Percentiles rank a stretch among this genome's conserved stretches.
Conservation (phyloP, 2,113 vertebrate species). For the Geococcyx californianus region DNA sequence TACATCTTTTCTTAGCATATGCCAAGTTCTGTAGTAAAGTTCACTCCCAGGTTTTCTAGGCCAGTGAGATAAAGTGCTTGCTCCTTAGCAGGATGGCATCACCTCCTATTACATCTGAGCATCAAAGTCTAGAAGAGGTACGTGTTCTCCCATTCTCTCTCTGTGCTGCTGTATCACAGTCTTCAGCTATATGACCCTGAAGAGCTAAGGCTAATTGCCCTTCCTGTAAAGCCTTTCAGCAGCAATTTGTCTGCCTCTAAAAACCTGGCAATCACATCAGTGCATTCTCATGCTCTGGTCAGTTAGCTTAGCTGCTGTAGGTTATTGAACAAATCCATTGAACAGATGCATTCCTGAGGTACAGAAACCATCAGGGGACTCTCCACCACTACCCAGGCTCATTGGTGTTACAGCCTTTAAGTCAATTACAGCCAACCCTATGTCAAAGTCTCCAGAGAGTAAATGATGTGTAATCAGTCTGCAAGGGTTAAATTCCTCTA, state of each 20-base stretch:
- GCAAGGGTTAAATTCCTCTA: background rate
- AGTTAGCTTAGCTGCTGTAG: conserved; percentile 6
- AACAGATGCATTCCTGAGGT: background rate
- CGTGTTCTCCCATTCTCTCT: background rate
- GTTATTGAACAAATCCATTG: background rate
- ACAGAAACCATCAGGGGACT: background rate
- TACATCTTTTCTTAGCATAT: background rate
- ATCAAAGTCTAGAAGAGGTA: background rate
- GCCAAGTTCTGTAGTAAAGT: background rate
- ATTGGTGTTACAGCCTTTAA: background rate
- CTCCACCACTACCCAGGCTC: background rate
- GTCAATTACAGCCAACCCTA: background rate
- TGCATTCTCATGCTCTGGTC: background rate
- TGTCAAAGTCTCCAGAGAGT: background rate
- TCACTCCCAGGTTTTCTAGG: background rate
- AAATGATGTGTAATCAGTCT: background rate
- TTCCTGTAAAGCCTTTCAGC: background rate
- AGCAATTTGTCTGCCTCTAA: background rate
- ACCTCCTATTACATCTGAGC: background rate
- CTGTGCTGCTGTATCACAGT: fast-evolving
- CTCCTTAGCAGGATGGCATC: background rate
- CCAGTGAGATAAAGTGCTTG: background rate
- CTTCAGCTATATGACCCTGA: background rate
- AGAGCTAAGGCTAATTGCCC: background rate
- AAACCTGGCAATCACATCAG: background rate